Evolutionary conservation across 2,113 vertebrate species (phyloP).

Genomic region (Lates calcarifer): DNA sequence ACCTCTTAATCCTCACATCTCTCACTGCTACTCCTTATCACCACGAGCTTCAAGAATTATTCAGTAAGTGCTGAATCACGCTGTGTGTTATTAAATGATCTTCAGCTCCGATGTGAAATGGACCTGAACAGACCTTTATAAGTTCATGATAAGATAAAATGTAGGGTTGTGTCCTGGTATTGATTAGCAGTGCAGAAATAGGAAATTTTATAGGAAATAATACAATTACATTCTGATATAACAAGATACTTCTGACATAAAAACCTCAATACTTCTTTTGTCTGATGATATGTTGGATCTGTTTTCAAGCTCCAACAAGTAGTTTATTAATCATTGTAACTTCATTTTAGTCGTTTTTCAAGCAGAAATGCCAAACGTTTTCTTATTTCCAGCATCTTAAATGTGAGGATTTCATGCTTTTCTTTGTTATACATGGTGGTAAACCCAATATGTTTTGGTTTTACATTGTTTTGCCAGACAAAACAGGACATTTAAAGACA

Average conservation of each 20-base stretch:
- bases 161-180: not conserved
- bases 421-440: not conserved
- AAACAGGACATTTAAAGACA: not conserved
- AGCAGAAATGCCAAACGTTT: no score
- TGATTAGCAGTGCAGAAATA: not conserved
- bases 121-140: not conserved
- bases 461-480: not conserved
- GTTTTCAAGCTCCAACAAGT: not conserved
- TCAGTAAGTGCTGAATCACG: not conserved
- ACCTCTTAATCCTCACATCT: not conserved
- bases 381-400: not conserved
- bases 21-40: accelerated
- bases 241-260: not conserved
- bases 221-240: not conserved
- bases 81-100: not conserved
- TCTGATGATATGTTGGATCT: not conserved
- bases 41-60: not conserved
- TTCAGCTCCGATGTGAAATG: not conserved
- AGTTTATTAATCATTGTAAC: not conserved
- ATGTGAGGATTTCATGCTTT: not conserved
- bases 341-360: no score
- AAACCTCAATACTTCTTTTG: not conserved
- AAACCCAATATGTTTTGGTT: not conserved
- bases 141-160: not conserved
- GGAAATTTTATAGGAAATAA: not conserved